Conservation (phyloP, 2,797 vertebrate genomes). For the Enteromius treurensis region DNA sequence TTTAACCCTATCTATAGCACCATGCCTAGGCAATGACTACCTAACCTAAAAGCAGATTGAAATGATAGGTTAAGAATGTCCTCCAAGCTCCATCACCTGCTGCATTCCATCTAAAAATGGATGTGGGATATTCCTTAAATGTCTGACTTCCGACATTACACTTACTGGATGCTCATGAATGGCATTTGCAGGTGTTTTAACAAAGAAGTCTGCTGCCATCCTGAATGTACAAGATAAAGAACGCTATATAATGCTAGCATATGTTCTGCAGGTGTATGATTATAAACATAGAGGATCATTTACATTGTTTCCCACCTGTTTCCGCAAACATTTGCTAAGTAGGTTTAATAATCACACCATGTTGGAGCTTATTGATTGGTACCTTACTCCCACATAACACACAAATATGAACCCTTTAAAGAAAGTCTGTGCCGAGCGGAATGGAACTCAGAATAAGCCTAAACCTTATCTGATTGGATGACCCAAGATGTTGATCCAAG, state of each 20-base stretch:
- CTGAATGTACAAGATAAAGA: not conserved
- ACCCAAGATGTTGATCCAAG: not conserved
- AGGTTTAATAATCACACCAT: not conserved
- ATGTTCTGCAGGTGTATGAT: not conserved
- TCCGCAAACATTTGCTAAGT: not conserved
- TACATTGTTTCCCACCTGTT: not conserved
- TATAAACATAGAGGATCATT: not conserved
- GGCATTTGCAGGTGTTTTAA: conserved; percentile 12
- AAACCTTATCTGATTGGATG: not conserved
- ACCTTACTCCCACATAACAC: not conserved
- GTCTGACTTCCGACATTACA: not conserved
- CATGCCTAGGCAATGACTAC: not conserved
- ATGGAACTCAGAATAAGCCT: not conserved
- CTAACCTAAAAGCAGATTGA: not conserved
- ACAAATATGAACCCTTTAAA: not conserved
- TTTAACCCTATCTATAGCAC: not conserved
- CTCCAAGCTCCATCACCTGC: not conserved
- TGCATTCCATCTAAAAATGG: not conserved
- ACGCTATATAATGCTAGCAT: not conserved
- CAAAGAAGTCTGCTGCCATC: not conserved
- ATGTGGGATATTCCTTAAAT: not conserved
- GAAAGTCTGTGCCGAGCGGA: not conserved
- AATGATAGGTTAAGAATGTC: not conserved
- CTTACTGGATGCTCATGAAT: not conserved
- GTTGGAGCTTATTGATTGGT: not conserved